These are phyloP conservation scores for Turnix velox DNA, from an alignment of 2,113 vertebrate genomes.

Conservation along the genomic window DNA sequence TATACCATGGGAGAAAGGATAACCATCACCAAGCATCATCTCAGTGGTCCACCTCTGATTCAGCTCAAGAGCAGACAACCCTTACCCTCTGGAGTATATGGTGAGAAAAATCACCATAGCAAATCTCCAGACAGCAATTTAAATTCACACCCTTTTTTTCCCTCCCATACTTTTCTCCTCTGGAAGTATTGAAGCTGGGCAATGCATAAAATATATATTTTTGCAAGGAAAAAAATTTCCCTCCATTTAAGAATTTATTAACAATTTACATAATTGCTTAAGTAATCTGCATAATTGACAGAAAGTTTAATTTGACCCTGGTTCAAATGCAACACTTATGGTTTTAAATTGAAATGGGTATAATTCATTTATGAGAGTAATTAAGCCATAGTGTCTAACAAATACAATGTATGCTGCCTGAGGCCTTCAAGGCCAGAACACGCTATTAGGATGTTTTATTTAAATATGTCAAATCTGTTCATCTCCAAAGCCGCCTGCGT, in stretches of 20 bases:
- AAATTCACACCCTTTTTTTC: neutral
- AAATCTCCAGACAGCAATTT: neutral
- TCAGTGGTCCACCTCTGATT: neutral
- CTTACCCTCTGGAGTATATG: neutral
- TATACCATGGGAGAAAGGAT: neutral
- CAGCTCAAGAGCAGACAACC: neutral
- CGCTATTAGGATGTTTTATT: slow-evolving; percentile 80
- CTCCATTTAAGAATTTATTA: slow-evolving; percentile 80
- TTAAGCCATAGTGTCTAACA: slow-evolving; percentile 84
- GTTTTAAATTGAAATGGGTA: slow-evolving; percentile 84
- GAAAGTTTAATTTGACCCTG: slow-evolving; percentile 81
- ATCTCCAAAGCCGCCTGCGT: slow-evolving; percentile 63
- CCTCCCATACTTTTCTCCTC: neutral
- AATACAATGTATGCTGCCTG: slow-evolving; percentile 79
- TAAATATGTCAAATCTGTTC: slow-evolving; percentile 80
- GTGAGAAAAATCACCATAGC: neutral
- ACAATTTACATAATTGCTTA: slow-evolving; percentile 82
- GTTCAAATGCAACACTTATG: slow-evolving; percentile 82
- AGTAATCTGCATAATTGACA: slow-evolving; percentile 81
- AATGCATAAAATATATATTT: slow-evolving; percentile 70
- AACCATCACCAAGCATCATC: neutral
- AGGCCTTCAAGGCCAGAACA: slow-evolving; percentile 78
- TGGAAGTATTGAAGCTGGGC: slow-evolving; percentile 19
- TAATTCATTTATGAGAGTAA: slow-evolving; percentile 91
- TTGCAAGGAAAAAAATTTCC: slow-evolving; percentile 61